phyloP scores from a whole-genome alignment of 2,113 vertebrate species.

The Myiopsitta monachus region DNA sequence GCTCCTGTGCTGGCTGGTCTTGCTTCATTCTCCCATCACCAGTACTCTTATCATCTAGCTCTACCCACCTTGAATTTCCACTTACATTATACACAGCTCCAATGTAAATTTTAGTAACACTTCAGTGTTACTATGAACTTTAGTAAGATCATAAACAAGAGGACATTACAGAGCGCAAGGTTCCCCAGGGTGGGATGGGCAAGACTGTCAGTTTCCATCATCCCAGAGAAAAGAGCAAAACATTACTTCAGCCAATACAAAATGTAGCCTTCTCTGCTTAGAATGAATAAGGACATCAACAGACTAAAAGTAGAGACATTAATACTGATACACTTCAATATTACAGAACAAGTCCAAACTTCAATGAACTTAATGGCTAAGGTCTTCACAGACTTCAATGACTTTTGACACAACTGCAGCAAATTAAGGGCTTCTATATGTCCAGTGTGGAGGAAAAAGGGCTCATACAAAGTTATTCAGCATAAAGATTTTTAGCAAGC shows the following conservation, averaged over 20 bases:
- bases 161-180: background rate
- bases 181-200: background rate
- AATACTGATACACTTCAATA: background rate
- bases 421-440: background rate
- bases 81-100: background rate
- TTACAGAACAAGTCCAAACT: background rate
- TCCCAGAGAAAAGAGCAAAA: background rate
- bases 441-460: background rate
- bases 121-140: background rate
- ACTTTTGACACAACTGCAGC: background rate
- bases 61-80: background rate
- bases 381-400: background rate
- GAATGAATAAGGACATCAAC: background rate
- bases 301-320: background rate
- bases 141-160: background rate
- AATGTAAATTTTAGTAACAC: background rate
- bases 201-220: background rate
- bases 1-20: background rate
- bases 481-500: slow-evolving; percentile 11
- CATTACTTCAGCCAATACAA: background rate
- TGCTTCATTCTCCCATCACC: background rate
- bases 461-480: background rate
- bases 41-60: background rate
- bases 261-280: background rate
- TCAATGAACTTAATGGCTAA: background rate